A percentile compares a stretch with the other conserved stretches of the same genome.
Evolutionary conservation across 2,797 vertebrate genomes (phyloP).

Genomic region (Lacerta bilineata): DNA sequence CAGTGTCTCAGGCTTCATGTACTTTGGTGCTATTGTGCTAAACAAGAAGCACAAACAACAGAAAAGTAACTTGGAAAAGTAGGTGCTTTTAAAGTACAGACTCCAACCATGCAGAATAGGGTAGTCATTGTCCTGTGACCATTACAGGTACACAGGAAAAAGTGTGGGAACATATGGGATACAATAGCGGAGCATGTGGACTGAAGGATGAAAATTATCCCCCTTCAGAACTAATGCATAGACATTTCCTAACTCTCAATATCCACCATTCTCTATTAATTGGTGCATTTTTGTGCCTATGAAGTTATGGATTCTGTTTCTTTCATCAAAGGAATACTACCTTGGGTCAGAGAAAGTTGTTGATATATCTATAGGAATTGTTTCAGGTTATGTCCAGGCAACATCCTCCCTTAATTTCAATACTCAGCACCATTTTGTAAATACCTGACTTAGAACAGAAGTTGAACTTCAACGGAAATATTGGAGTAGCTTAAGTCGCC

Average conservation of each 20-base stretch:
- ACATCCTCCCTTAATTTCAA: neutral
- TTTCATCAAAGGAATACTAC: neutral
- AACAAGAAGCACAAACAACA: neutral
- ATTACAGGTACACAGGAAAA: neutral
- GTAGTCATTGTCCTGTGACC: neutral
- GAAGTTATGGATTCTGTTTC: neutral
- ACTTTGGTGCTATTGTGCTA: conserved; percentile 4
- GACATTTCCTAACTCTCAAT: neutral
- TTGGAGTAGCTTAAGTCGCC: neutral
- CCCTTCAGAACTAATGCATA: neutral
- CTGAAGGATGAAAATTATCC: neutral
- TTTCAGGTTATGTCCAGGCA: neutral
- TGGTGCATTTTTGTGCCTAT: neutral
- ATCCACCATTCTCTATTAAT: neutral
- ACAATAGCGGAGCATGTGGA: neutral
- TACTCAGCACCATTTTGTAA: neutral
- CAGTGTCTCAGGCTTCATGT: neutral
- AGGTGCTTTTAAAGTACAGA: neutral
- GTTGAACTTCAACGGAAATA: conserved; percentile 50
- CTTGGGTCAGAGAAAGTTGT: neutral
- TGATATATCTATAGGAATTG: conserved; percentile 25
- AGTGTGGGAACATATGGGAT: neutral
- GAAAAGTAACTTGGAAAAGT: neutral
- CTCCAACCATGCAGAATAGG: neutral
- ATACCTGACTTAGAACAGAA: neutral